These are phyloP conservation scores for Parelbella ahira DNA, from an alignment of 2,888 invertebrate species.

Conservation along the genomic window DNA sequence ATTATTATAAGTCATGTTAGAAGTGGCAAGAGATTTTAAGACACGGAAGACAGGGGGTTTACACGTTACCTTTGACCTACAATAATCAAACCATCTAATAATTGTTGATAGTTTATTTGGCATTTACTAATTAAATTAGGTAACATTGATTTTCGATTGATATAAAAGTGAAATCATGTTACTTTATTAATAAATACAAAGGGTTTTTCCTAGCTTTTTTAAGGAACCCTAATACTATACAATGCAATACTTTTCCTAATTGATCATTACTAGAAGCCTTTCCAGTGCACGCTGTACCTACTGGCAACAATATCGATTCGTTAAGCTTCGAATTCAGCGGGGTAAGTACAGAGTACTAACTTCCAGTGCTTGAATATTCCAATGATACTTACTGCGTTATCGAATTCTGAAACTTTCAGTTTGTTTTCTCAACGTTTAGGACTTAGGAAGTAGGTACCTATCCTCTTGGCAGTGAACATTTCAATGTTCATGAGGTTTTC, in stretches of 20 bases:
- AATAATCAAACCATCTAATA: too few relatives aligned
- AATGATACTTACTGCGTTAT: conserved; percentile 6
- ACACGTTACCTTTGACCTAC: too few relatives aligned
- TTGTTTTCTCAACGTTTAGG: conserved; percentile 8
- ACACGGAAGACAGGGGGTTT: too few relatives aligned
- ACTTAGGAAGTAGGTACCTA: conserved; percentile 6
- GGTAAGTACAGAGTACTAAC: too few relatives aligned
- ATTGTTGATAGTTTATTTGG: too few relatives aligned
- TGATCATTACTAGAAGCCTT: conserved; percentile 3
- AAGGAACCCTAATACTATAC: conserved; percentile 4
- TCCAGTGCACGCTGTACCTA: neutral
- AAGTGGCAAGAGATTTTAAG: too few relatives aligned
- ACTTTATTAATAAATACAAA: too few relatives aligned
- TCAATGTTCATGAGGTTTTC: conserved; percentile 3
- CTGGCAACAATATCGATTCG: conserved; percentile 6
- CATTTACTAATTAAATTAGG: too few relatives aligned
- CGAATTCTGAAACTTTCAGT: conserved; percentile 6
- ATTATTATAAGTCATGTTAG: too few relatives aligned
- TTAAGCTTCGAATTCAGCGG: conserved; percentile 7
- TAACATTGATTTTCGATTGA: too few relatives aligned
- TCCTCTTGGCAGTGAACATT: too few relatives aligned
- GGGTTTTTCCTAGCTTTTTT: neutral
- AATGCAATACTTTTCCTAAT: conserved; percentile 13
- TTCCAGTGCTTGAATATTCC: conserved; percentile 8
- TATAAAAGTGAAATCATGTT: too few relatives aligned